Conservation (phyloP, 2,888 invertebrate genomes). For the Leucoma salicis region DNA sequence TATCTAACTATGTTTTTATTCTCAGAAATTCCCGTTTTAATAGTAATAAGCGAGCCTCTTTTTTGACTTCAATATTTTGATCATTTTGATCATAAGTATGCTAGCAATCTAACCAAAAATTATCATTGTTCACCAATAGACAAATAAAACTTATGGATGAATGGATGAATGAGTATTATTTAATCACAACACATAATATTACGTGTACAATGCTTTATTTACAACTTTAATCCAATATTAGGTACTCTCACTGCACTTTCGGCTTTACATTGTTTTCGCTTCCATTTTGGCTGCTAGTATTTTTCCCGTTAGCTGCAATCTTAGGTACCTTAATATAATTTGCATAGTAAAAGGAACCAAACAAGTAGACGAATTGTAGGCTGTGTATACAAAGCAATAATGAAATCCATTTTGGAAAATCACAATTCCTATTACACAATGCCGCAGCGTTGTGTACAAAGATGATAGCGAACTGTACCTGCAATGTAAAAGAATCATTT, state of each 20-base stretch:
- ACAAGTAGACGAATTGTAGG: not conserved
- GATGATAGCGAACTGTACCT: constrained; percentile 1
- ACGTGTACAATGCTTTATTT: not conserved
- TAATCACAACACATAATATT: too few relatives aligned
- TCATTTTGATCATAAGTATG: too few relatives aligned
- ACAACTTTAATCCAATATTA: not conserved
- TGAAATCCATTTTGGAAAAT: not conserved
- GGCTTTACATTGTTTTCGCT: not conserved
- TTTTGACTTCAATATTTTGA: too few relatives aligned
- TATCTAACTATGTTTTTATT: too few relatives aligned
- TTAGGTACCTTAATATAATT: not conserved
- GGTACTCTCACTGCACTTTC: not conserved
- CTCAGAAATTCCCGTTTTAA: too few relatives aligned
- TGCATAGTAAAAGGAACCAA: not conserved
- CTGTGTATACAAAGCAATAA: not conserved
- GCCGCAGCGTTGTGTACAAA: not conserved
- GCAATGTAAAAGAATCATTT: too few relatives aligned
- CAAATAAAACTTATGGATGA: too few relatives aligned
- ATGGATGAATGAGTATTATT: too few relatives aligned
- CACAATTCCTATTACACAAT: not conserved
- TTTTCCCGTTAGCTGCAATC: not conserved
- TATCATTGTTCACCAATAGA: too few relatives aligned
- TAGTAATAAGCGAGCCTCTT: too few relatives aligned
- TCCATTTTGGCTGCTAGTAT: not conserved
- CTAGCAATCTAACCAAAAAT: too few relatives aligned